Base-by-base conservation (phyloP, 2,797 vertebrate species). In the Adrianichthys oophorus region DNA sequence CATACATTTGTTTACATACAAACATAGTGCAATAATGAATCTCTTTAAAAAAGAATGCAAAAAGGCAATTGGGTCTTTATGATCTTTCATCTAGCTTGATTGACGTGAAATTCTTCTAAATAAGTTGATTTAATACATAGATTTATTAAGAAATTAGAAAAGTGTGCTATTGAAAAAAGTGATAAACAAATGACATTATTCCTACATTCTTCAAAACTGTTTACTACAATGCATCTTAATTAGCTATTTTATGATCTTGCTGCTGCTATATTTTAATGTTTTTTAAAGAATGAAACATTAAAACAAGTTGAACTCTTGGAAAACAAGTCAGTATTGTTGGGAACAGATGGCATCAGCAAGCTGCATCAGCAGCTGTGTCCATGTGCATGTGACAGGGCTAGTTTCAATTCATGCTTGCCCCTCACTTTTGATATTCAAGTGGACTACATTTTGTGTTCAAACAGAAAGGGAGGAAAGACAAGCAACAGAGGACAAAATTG, bases 381-480 rank as follows among this genome's bases (percentile, higher is more conserved):
- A 12, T 37, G 52, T 13, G 17, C 21, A 10, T 79, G 77, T 64
- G 63, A 46, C 57, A 52, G 68, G 56, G 74, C 68, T 74, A 69
- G 92, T 96, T 95, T 94, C 94, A 93, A 97, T 98, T 97, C 95
- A 97, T 95, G 94, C 92, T 93, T 90, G 92, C 90, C 76, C 92
- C 92, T 90, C 92, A 94, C 94, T 95, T 98, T 98, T 98, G 95
- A 97, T 98, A 95, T 94, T 95, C 93, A 95, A 98, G 94, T 92
- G 94, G 96, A 98, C 98, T 98, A 98, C 95, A 97, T 94, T 94
- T 96, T 91, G 90, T 91, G 91, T 90, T 94, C 82, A 90, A 94
- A 95, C 92, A 89, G 87, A 91, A 88, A 85, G 54, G 62, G 51
- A 60, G 79, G 68, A 82, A 78, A 88, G 85, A 90, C 92, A 79